phyloP scores from a whole-genome alignment of 2,113 vertebrate species.

The Poicephalus meyeri region DNA sequence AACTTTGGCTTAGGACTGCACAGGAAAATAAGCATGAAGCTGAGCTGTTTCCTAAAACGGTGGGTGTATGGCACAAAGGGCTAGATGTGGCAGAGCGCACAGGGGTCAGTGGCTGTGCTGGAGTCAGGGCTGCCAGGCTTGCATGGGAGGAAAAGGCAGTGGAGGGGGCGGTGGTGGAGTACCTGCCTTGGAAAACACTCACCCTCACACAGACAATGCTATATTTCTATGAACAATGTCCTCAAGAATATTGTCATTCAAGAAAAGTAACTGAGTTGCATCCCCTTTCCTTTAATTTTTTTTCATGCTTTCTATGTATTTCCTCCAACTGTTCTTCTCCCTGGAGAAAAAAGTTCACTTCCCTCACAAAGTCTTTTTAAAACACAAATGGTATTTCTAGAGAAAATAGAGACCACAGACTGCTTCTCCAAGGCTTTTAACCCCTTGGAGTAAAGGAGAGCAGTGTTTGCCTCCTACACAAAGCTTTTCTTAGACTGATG shows the following conservation, averaged over 20 bases:
- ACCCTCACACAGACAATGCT: rapidly evolving
- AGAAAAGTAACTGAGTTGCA: not conserved
- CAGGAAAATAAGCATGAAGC: not conserved
- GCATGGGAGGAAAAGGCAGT: not conserved
- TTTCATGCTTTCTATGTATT: not conserved
- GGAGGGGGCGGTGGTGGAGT: not conserved
- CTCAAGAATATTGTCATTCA: not conserved
- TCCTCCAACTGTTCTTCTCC: not conserved
- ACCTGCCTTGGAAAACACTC: not conserved
- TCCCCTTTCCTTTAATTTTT: not conserved
- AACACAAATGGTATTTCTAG: not conserved
- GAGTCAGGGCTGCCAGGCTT: not conserved
- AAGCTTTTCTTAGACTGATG: not conserved
- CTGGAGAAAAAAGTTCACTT: not conserved
- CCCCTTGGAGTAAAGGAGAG: not conserved
- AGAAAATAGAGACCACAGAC: not conserved
- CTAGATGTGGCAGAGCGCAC: rapidly evolving
- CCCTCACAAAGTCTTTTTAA: not conserved
- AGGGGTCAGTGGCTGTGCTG: rapidly evolving
- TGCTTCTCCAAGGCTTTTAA: not conserved
- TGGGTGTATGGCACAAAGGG: not conserved
- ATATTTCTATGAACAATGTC: not conserved
- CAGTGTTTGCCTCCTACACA: not conserved
- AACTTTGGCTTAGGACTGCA: not conserved
- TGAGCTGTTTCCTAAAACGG: not conserved